A percentile compares a stretch with the other conserved stretches of the same genome.
Conservation (phyloP, 2,113 vertebrate genomes). For the Cololabis saira region DNA sequence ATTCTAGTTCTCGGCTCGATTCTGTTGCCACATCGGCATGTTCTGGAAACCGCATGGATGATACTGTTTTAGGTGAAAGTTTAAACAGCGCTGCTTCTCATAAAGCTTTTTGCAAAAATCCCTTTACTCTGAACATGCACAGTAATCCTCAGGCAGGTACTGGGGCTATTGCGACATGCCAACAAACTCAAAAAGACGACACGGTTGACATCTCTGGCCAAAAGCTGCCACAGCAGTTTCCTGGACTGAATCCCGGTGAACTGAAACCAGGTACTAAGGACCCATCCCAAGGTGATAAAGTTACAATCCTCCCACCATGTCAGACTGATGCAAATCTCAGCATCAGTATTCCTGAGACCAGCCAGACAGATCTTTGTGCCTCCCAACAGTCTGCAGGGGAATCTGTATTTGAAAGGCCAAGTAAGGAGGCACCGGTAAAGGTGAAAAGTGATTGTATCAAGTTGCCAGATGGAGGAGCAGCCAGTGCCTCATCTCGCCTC, state of each 20-base stretch:
- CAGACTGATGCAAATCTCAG: conserved; percentile 68
- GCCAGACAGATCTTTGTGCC: conserved; percentile 56
- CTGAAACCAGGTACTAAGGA: conserved; percentile 82
- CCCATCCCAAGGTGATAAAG: conserved; percentile 83
- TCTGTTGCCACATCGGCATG: conserved; percentile 73
- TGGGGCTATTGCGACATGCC: conserved; percentile 76
- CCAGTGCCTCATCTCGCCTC: conserved; percentile 89
- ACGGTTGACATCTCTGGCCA: conserved; percentile 60
- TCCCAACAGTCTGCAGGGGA: conserved; percentile 47
- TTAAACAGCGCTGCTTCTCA: conserved; percentile 73
- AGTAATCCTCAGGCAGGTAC: conserved; percentile 83
- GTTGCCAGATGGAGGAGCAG: conserved; percentile 80
- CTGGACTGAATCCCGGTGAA: conserved; percentile 72
- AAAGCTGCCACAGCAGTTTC: conserved; percentile 52
- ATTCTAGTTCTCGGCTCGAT: conserved; percentile 74
- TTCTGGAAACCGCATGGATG: conserved; percentile 74
- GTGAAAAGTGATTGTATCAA: conserved; percentile 84
- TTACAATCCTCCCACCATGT: conserved; percentile 80
- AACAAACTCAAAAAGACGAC: conserved; percentile 64
- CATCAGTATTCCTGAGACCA: conserved; percentile 59
- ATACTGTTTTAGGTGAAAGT: conserved; percentile 74
- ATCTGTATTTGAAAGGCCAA: conserved; percentile 48
- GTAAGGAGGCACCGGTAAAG: conserved; percentile 44
- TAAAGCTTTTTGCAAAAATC: conserved; percentile 73
- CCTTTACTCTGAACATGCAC: conserved; percentile 78